A percentile compares a stretch with the other conserved stretches of the same genome.
Conservation (phyloP, 2,113 vertebrate species). For the Chaenocephalus aceratus region DNA sequence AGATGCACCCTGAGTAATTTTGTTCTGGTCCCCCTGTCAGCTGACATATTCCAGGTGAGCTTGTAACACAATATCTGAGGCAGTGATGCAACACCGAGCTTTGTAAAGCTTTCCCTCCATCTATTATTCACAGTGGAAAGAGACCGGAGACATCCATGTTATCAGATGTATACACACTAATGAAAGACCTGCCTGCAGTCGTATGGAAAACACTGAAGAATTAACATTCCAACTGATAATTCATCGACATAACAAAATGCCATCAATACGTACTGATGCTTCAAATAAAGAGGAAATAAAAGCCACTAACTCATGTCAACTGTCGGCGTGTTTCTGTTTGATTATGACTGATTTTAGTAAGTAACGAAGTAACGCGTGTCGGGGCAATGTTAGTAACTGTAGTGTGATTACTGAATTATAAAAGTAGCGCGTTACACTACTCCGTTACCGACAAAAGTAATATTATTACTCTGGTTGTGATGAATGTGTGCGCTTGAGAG, state of each 20-base stretch:
- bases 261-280: neutral
- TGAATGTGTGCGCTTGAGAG: neutral
- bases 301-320: neutral
- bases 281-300: neutral
- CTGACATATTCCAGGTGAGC: neutral
- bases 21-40: too few relatives aligned
- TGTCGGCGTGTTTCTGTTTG: too few relatives aligned
- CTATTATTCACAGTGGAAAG: constrained; percentile 76
- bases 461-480: neutral
- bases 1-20: too few relatives aligned
- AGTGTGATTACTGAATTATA: too few relatives aligned
- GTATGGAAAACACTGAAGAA: neutral
- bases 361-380: too few relatives aligned
- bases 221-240: neutral
- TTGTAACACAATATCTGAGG: constrained; percentile 50
- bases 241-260: neutral
- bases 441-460: too few relatives aligned
- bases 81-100: neutral
- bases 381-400: too few relatives aligned
- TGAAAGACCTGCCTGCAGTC: neutral
- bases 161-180: neutral
- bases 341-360: too few relatives aligned
- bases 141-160: neutral
- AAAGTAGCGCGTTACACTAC: too few relatives aligned
- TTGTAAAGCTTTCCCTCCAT: constrained; percentile 35